These are phyloP conservation scores for Koerneria pararmatus DNA, from an alignment of 2,888 invertebrate genomes.

Conservation along the genomic window DNA sequence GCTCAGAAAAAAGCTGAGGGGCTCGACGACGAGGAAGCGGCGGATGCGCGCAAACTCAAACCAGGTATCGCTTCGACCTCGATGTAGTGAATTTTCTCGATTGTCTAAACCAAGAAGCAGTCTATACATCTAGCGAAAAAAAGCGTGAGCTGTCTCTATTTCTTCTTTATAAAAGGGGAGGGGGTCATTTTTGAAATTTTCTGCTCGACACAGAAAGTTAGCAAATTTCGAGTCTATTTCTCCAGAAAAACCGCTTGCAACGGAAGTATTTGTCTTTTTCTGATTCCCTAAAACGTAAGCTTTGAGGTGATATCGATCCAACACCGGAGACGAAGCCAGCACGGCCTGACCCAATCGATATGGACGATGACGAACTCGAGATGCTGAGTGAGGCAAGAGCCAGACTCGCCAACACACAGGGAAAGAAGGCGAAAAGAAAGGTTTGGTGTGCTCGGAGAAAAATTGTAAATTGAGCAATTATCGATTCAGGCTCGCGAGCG, in stretches of 20 bases:
- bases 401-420: constrained; percentile 94
- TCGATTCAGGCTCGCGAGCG: constrained; percentile 78
- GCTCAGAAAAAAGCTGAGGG: constrained; percentile 80
- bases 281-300: too few species aligned
- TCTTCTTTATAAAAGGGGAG: too few species aligned
- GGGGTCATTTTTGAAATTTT: too few species aligned
- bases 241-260: too few species aligned
- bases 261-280: too few species aligned
- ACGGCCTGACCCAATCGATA: constrained; percentile 91
- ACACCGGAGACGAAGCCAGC: constrained; percentile 99
- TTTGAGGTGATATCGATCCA: constrained; percentile 98
- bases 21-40: constrained; percentile 69
- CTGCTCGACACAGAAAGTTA: too few species aligned
- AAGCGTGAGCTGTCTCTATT: too few species aligned
- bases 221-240: too few species aligned
- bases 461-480: not conserved
- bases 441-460: constrained; percentile 11
- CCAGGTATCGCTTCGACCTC: too few species aligned
- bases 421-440: constrained; percentile 69
- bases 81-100: too few species aligned
- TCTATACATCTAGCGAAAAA: too few species aligned
- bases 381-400: constrained; percentile 99
- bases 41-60: constrained; percentile 92
- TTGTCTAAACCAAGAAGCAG: too few species aligned
- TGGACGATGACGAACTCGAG: constrained; percentile 99